Evolutionary conservation across 2,888 invertebrate genomes (phyloP).

Genomic region (Exephanes ischioxanthus): DNA sequence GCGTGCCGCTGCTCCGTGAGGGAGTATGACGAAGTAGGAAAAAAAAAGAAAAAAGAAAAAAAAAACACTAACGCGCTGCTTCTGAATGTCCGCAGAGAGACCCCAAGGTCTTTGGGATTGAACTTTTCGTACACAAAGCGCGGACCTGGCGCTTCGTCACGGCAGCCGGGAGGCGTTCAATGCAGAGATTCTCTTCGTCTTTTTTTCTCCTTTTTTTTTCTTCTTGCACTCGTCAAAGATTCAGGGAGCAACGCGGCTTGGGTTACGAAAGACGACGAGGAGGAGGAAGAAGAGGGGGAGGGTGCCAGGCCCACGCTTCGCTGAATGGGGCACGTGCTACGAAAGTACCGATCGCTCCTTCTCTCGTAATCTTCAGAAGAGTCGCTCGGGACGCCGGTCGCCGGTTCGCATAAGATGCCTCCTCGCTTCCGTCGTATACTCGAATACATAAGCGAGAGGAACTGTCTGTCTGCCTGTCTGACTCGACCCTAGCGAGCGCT

Average conservation of each 20-base stretch:
- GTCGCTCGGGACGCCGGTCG: slow-evolving; percentile 38
- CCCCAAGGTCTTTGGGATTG: slow-evolving; percentile 52
- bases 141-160: slow-evolving; percentile 76
- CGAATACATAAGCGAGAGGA: slow-evolving; percentile 55
- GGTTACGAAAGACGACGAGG: slow-evolving; percentile 75
- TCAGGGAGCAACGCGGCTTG: slow-evolving; percentile 28
- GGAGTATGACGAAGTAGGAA: slow-evolving; percentile 58
- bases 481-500: slow-evolving; percentile 6
- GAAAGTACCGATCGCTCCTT: slow-evolving; percentile 56
- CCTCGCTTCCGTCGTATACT: slow-evolving; percentile 39
- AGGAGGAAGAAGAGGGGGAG: slow-evolving; percentile 27
- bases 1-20: slow-evolving; percentile 60
- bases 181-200: slow-evolving; percentile 39
- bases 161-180: slow-evolving; percentile 72
- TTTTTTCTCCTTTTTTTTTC: slow-evolving; percentile 8
- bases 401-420: slow-evolving; percentile 23
- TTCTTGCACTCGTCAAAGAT: slow-evolving; percentile 37
- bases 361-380: slow-evolving; percentile 61
- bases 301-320: slow-evolving; percentile 75
- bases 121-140: slow-evolving; percentile 68
- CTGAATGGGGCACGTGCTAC: slow-evolving; percentile 83
- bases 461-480: slow-evolving; percentile 56
- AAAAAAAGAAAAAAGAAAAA: slow-evolving; percentile 59
- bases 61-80: slow-evolving; percentile 56
- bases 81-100: slow-evolving; percentile 44